Base-by-base conservation (phyloP, 1,140 invertebrate genomes). In the Drosophila auraria region DNA sequence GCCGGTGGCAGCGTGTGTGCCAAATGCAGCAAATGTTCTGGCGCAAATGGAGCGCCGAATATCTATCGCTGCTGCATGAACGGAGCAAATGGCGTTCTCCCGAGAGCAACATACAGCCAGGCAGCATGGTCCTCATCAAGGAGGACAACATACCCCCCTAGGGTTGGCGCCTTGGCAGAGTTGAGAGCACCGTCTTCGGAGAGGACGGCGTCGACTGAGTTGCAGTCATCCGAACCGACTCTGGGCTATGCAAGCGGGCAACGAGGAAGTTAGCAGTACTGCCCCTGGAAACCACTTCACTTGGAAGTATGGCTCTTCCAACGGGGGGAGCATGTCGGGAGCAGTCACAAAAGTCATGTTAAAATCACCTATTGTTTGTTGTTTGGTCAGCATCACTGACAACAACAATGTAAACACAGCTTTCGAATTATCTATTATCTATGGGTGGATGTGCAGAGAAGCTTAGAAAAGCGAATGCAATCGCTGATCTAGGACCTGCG, bases 11-110 rank as follows among this genome's bases (percentile, higher is more conserved):
- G 12, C 45, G 33, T 14, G 30, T 68, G 2, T 68, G 54, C 17
- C 54, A 68, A 58, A 59, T 50, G 36, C 54, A 30, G 54, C 54
- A 59, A 40, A n/a, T 3, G 5, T 66, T 66, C 20, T 58, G 53
- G 44, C 14, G 25, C 12, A 50, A 47, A 38, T 50, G 64, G 44
- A 58, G 44, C 20, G 8, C 20, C n/a, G 23, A 14, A 23, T 69
- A 53, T 3, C 33, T 69, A 5, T 59, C 56, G 6, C 15, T 60
- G 5, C 49, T 60, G 25, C 57, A 69, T 6, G 65, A 69, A 23
- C 27, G 47, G 3, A 33, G 7, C 20, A 69, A 61, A 17, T 61
- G 56, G 56, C 17, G 47, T 4, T 4, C 30, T 20, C 17, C 59
- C 4, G 25, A 27, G 38, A 20, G 2, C 17, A 50, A 61, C 17